Conservation (phyloP, 2,888 invertebrate genomes). For the Deilephila porcellus region DNA sequence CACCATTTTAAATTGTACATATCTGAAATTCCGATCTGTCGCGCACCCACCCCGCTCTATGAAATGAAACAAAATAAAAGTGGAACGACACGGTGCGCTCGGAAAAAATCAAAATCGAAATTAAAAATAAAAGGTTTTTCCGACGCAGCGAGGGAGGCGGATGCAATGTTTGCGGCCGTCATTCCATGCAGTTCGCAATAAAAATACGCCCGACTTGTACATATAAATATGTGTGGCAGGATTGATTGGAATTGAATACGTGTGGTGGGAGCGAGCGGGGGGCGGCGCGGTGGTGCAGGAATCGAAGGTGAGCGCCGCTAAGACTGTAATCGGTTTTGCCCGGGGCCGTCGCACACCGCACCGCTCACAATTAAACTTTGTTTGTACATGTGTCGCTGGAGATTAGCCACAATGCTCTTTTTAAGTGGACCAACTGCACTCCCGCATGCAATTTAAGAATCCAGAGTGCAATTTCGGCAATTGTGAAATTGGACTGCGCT, state of each 20-base stretch:
- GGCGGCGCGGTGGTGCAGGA: slow-evolving; percentile 53
- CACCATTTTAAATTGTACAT: slow-evolving; percentile 86
- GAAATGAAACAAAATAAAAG: slow-evolving; percentile 85
- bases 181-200: slow-evolving; percentile 82
- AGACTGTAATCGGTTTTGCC: slow-evolving; percentile 85
- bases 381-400: slow-evolving; percentile 84
- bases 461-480: slow-evolving; percentile 69
- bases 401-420: slow-evolving; percentile 83
- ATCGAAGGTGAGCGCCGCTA: slow-evolving; percentile 83
- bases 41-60: slow-evolving; percentile 83
- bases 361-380: slow-evolving; percentile 84
- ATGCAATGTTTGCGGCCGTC: slow-evolving; percentile 83
- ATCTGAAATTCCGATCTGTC: slow-evolving; percentile 85
- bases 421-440: slow-evolving; percentile 78
- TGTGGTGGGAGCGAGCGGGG: slow-evolving; percentile 62
- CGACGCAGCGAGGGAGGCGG: slow-evolving; percentile 74
- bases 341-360: slow-evolving; percentile 61
- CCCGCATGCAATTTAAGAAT: slow-evolving; percentile 81
- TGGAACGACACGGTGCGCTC: slow-evolving; percentile 75
- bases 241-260: slow-evolving; percentile 85
- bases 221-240: slow-evolving; percentile 80
- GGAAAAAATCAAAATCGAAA: slow-evolving; percentile 85
- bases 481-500: slow-evolving; percentile 42
- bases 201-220: slow-evolving; percentile 79
- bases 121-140: slow-evolving; percentile 82